Evolutionary conservation across 2,888 invertebrate species (phyloP), one percentile per base, ranked within the genome.

Genomic region (Lasioglossum marginatum): DNA sequence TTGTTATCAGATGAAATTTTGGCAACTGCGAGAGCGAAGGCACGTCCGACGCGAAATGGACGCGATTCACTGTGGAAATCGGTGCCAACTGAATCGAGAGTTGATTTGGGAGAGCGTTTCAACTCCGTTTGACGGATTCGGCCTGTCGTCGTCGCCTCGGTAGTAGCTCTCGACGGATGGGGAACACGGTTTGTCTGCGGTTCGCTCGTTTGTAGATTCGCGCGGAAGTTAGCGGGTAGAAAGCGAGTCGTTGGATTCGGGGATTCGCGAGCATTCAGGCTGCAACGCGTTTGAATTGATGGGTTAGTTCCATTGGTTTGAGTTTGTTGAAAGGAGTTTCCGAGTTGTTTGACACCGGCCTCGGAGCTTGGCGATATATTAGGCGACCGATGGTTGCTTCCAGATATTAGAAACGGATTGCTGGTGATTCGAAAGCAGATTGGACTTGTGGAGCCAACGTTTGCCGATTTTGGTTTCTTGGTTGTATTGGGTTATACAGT

Each of bases 81-180:
- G 66, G 66, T 66, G 66, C 66, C 66, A 66, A 66, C 19, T 66
- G 66, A 66, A 66, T 66, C 66, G 66, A 34, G 16, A 19, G 34
- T 34, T 66, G 66, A 66, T 66, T 66, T 34, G 34, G 34, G 19
- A 19, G 6, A 45, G 4, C 16, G 66, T 34, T 66, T 66, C 66
- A 34, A 34, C 66, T 14, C 66, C 31, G 31, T 60, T 60, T 27
- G 60, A 60, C 60, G 27, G 4, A 60, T 12, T 27, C 60, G n/a
- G 27, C 4, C 5, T 16, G 27, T 27, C 60, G 27, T 10, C 60
- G 60, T 4, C 60, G 60, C 27, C 5, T 27, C 27, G 27, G 27
- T 5, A 6, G 14, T 1, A 14, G 27, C 60, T 27, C 14, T 14
- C 27, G 23, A 52, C 60, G 60, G 27, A 60, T 31, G 10, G 60